Conservation (phyloP, 92 coral and sea anemone species). For the Phenganax marumi region DNA sequence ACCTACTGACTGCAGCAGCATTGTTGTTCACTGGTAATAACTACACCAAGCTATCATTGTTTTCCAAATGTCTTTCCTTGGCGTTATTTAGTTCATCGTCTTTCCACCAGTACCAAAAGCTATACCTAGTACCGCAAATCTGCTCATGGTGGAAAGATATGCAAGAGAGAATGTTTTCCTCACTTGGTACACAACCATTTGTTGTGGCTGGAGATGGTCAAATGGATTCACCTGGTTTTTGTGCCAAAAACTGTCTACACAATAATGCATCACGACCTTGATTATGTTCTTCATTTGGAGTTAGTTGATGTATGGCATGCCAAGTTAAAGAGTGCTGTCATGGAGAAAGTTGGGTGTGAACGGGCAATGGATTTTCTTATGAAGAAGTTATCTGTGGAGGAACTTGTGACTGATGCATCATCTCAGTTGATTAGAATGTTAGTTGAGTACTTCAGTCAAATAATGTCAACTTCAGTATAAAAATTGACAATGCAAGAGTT, state of each 20-base stretch:
- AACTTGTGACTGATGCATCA: constrained; percentile 6
- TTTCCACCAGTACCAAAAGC: constrained; percentile 17
- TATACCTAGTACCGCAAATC: neutral
- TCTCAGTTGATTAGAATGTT: constrained; percentile 9
- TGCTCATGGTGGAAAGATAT: neutral
- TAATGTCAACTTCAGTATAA: neutral
- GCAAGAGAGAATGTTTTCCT: neutral
- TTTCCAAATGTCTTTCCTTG: constrained; percentile 33
- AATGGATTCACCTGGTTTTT: constrained; percentile 31
- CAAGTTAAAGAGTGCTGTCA: neutral
- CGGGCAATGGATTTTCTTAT: neutral
- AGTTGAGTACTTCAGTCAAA: neutral
- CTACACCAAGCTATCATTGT: constrained; percentile 32
- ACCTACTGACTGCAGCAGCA: constrained; percentile 38
- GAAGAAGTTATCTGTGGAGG: neutral
- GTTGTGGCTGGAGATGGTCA: constrained; percentile 39
- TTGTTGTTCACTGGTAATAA: constrained; percentile 49
- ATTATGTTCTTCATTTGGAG: constrained; percentile 10
- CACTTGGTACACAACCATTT: neutral
- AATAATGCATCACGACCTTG: constrained; percentile 13
- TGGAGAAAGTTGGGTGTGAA: constrained; percentile 26
- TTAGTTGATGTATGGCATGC: constrained; percentile 20
- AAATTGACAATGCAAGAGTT: too few species aligned
- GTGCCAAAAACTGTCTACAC: constrained; percentile 36
- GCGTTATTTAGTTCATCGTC: constrained; percentile 13